Evolutionary conservation across 2,888 invertebrate genomes (phyloP), one percentile per base, ranked within the genome.

Genomic region (Aricia artaxerxes): DNA sequence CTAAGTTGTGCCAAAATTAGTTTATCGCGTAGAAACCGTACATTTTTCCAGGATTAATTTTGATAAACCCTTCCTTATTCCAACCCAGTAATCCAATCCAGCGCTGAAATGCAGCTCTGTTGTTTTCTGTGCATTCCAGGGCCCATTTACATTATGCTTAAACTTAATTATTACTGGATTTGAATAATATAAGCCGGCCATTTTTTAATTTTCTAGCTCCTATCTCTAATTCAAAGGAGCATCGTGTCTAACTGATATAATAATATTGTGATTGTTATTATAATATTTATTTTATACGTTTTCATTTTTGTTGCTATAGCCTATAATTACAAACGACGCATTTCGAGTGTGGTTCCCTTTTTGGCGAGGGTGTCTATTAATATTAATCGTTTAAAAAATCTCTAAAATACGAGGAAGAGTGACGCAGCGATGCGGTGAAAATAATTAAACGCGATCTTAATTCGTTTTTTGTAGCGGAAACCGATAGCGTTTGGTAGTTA

Each of bases 291-390:
- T 5, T 24, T 53, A n/a, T 24, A 31, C 35, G 35, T 57, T 60
- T 77, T 60, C 35, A 2, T 57, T 60, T 77, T 60, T 11, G 9
- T 35, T 38, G 35, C 72, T 11, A 24, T 24, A 53, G 49, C 6
- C 57, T 4, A 64, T 81, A 82, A 83, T 83, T 82, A 81, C 80
- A 82, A 84, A 84, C 83, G 84, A 82, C 82, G 81, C 78, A 82
- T 82, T 79, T 81, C 81, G 83, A 82, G 81, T 83, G 82, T 80
- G 78, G 82, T 83, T 84, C 85, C 84, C 84, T 83, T 81, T 84
- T 85, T 84, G 82, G 84, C 84, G 84, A 84, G 84, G 85, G 83
- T 85, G 86, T 85, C 84, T 84, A 84, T 85, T 85, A 85, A 85
- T 86, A 85, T 85, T 85, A 85, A 86, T 85, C 84, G 84, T 85